Percentiles rank a stretch among this genome's conserved stretches.
Evolutionary conservation across 2,888 invertebrate genomes (phyloP).

Genomic region (Nemurella pictetii): DNA sequence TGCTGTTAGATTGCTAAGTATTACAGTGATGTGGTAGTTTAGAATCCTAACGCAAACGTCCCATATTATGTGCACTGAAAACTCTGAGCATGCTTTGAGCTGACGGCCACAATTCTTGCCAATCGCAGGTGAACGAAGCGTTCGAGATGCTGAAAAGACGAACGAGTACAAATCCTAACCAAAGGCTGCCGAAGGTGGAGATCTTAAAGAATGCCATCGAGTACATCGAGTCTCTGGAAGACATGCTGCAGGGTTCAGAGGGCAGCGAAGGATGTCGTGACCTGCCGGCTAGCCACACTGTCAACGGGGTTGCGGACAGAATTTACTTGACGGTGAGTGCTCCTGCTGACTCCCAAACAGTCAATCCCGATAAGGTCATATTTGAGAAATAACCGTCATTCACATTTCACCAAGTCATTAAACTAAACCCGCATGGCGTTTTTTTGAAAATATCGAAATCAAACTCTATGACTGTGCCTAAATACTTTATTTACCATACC

Average conservation of each 20-base stretch:
- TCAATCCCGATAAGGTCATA: too few species aligned
- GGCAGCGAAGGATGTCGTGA: constrained; percentile 48
- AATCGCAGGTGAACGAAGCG: constrained; percentile 88
- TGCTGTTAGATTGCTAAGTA: constrained; percentile 25
- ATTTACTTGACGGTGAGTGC: constrained; percentile 33
- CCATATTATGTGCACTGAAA: too few species aligned
- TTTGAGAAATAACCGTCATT: too few species aligned
- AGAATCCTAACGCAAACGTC: too few species aligned
- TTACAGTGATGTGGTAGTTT: too few species aligned
- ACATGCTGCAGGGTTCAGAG: constrained; percentile 62
- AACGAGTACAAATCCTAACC: constrained; percentile 94
- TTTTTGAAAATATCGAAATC: too few species aligned
- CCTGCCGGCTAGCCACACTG: not conserved
- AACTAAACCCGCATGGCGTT: too few species aligned
- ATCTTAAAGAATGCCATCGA: constrained; percentile 97
- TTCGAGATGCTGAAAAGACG: constrained; percentile 92
- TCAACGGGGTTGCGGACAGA: constrained; percentile 14
- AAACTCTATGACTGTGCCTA: too few species aligned
- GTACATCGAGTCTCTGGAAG: constrained; percentile 91
- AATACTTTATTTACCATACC: too few species aligned
- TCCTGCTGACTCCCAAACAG: too few species aligned
- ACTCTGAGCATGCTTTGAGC: too few species aligned
- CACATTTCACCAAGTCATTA: too few species aligned
- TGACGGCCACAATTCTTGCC: not conserved
- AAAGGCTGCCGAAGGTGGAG: constrained; percentile 95